Evolutionary conservation across 2,113 vertebrate species (phyloP).

Genomic region (Tonatia bakeri): DNA sequence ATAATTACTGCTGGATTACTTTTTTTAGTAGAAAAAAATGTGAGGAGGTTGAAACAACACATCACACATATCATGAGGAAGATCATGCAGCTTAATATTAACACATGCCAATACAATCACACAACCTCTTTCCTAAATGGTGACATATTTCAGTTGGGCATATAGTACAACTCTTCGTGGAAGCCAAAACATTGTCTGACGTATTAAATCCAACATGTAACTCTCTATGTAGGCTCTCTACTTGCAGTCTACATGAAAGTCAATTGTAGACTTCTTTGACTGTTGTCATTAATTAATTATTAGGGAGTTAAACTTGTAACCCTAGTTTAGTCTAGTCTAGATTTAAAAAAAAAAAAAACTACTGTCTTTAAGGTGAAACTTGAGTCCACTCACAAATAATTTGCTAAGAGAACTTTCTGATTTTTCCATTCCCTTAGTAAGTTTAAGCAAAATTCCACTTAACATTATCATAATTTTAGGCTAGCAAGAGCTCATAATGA

Average conservation of each 20-base stretch:
- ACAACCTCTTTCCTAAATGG: neutral
- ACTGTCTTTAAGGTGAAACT: neutral
- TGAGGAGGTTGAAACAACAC: neutral
- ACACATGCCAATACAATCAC: fast-evolving
- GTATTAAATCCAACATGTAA: neutral
- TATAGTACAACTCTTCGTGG: neutral
- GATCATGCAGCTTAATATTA: neutral
- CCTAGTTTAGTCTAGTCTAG: neutral
- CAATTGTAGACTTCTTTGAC: neutral
- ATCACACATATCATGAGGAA: neutral
- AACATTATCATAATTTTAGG: neutral
- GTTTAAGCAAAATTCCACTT: neutral
- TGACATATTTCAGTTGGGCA: neutral
- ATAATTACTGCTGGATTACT: neutral
- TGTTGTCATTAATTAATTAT: neutral
- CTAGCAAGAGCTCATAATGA: neutral
- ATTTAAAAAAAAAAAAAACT: neutral
- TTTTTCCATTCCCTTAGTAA: neutral
- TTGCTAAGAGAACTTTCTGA: neutral
- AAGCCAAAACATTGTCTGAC: neutral
- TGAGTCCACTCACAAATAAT: neutral
- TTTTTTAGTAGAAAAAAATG: neutral
- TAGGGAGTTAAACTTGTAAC: neutral
- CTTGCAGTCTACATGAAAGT: neutral
- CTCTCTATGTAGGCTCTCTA: neutral